Conservation (phyloP, 2,888 invertebrate genomes). For the Drosophila demipolita region DNA sequence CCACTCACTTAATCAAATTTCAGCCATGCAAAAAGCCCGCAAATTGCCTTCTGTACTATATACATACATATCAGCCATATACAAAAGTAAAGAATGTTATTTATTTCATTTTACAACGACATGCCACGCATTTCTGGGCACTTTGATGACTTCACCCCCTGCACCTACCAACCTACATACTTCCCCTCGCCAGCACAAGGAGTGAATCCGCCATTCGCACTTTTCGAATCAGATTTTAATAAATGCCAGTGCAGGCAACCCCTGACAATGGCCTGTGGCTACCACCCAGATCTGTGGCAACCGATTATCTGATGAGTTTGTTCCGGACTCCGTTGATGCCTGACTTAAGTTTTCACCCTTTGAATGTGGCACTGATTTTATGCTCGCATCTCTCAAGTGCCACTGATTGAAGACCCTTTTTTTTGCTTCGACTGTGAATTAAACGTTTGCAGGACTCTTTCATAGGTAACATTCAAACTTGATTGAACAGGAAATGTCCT, state of each 20-base stretch:
- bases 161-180: not conserved
- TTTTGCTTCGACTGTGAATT: conserved; percentile 18
- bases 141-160: conserved; percentile 24
- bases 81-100: conserved; percentile 45
- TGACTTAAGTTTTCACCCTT: not conserved
- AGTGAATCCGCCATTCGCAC: conserved; percentile 22
- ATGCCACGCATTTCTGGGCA: conserved; percentile 46
- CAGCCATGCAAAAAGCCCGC: conserved; percentile 50
- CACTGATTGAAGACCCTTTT: conserved; percentile 1
- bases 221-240: conserved; percentile 60
- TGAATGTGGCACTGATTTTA: conserved; percentile 3
- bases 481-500: not conserved
- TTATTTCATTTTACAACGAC: conserved; percentile 38
- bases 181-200: not conserved
- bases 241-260: conserved; percentile 44
- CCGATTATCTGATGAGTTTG: conserved; percentile 15
- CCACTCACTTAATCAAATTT: conserved; percentile 79
- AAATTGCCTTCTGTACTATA: conserved; percentile 41
- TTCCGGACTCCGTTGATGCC: not conserved
- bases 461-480: not conserved
- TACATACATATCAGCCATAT: not conserved
- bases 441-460: not conserved
- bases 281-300: conserved; percentile 32
- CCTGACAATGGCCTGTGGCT: conserved; percentile 15
- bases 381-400: conserved; percentile 11